These are phyloP conservation scores for Bucorvus abyssinicus DNA, from an alignment of 2,797 vertebrate species.

Conservation along the genomic window DNA sequence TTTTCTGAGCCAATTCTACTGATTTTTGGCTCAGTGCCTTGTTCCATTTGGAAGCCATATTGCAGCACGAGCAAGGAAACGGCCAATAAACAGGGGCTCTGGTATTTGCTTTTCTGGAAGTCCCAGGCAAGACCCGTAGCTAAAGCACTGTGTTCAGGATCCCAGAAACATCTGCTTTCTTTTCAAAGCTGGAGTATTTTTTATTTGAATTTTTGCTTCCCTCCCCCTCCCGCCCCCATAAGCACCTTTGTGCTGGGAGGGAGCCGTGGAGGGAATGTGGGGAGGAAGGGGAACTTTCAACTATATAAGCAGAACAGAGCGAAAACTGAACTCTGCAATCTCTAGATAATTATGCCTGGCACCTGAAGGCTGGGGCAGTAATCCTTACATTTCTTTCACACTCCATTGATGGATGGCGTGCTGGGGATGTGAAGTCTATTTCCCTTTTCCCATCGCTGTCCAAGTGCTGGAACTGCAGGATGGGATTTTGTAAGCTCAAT, in stretches of 20 bases:
- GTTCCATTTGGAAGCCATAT: slow-evolving; percentile 47
- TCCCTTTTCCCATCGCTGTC: slow-evolving; percentile 47
- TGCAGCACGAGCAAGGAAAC: slow-evolving; percentile 32
- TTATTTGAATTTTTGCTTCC: not conserved
- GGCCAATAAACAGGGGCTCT: slow-evolving; percentile 25
- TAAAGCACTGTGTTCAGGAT: not conserved
- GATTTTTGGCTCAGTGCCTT: slow-evolving; percentile 14
- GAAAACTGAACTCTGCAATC: slow-evolving; percentile 21
- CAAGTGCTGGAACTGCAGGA: slow-evolving; percentile 35
- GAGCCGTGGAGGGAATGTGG: not conserved
- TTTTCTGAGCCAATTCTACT: slow-evolving; percentile 13
- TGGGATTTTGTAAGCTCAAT: slow-evolving; percentile 36
- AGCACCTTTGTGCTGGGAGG: not conserved
- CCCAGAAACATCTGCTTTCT: slow-evolving; percentile 52
- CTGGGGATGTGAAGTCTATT: slow-evolving; percentile 36
- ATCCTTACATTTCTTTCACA: slow-evolving; percentile 53
- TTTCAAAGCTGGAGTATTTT: slow-evolving; percentile 23
- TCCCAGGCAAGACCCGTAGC: not conserved
- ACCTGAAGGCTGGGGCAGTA: slow-evolving; percentile 30
- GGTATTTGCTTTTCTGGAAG: slow-evolving; percentile 43
- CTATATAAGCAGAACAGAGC: not conserved
- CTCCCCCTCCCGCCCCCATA: not conserved
- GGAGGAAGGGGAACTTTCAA: not conserved
- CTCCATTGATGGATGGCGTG: slow-evolving; percentile 40
- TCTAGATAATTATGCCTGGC: slow-evolving; percentile 45